Conservation (phyloP, 2,888 invertebrate genomes). For the Germaria angustata region DNA sequence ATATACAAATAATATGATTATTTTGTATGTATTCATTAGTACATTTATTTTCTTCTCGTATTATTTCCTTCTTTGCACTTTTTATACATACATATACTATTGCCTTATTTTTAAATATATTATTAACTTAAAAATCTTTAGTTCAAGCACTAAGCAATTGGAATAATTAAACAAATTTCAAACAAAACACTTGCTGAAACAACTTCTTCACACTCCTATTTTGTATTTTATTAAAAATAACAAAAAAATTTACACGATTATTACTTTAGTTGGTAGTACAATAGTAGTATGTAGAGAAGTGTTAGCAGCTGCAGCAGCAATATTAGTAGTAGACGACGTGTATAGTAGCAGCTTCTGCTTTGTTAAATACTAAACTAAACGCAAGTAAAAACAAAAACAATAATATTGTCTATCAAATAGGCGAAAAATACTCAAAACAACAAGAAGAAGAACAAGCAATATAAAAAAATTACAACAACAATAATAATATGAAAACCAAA, state of each 20-base stretch:
- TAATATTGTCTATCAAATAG: conserved; percentile 58
- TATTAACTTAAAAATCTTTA: background rate
- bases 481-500: conserved; percentile 11
- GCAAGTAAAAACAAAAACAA: conserved; percentile 61
- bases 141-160: conserved; percentile 9
- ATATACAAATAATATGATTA: no score
- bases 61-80: no score
- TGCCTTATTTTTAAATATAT: background rate
- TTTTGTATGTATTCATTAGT: no score
- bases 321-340: conserved; percentile 52
- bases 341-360: conserved; percentile 64
- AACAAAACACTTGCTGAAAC: conserved; percentile 14
- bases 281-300: conserved; percentile 18
- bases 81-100: no score
- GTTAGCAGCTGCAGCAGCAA: conserved; percentile 50
- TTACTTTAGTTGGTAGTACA: conserved; percentile 29
- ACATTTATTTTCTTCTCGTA: no score
- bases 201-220: background rate
- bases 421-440: conserved; percentile 36
- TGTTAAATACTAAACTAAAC: conserved; percentile 66
- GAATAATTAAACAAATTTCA: conserved; percentile 8
- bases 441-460: conserved; percentile 5
- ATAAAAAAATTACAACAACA: conserved; percentile 26
- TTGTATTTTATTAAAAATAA: conserved; percentile 10
- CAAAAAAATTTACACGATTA: conserved; percentile 24